Conservation (phyloP, 2,797 vertebrate genomes). For the Urophycis tenuis region DNA sequence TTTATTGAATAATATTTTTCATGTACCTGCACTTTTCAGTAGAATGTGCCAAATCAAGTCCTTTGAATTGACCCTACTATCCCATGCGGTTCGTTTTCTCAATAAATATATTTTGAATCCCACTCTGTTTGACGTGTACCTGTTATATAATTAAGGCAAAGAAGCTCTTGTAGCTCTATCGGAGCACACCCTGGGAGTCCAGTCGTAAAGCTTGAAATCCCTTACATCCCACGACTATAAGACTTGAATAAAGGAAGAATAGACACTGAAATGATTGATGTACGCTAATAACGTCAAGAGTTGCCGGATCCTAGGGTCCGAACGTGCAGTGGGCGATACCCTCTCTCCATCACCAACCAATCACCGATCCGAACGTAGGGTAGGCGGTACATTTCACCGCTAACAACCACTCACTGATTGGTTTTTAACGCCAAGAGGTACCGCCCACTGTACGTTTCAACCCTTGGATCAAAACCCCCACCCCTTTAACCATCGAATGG, state of each 20-base stretch:
- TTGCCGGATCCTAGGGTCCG: too few relatives aligned
- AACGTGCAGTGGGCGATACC: background rate
- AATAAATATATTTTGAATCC: conserved; percentile 42
- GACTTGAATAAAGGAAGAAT: too few relatives aligned
- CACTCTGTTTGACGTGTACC: conserved; percentile 10
- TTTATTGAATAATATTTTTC: conserved; percentile 30
- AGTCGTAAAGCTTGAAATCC: conserved; percentile 41
- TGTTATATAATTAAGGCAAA: conserved; percentile 26
- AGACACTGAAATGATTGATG: background rate
- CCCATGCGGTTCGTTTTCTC: conserved; percentile 24
- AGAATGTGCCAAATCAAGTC: conserved; percentile 52
- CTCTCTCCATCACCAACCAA: background rate
- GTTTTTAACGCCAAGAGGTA: background rate
- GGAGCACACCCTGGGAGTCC: conserved; percentile 33
- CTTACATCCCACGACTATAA: too few relatives aligned
- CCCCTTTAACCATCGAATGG: conserved; percentile 2
- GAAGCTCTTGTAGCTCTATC: conserved; percentile 17
- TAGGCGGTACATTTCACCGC: background rate
- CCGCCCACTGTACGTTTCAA: conserved; percentile 40
- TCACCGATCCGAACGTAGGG: background rate
- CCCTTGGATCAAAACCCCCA: too few relatives aligned
- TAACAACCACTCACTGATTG: background rate
- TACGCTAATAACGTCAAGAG: background rate
- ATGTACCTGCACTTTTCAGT: conserved; percentile 50
- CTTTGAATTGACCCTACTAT: conserved; percentile 12